These are phyloP conservation scores for Panopea generosa DNA, from an alignment of 2,888 invertebrate genomes.

Conservation along the genomic window DNA sequence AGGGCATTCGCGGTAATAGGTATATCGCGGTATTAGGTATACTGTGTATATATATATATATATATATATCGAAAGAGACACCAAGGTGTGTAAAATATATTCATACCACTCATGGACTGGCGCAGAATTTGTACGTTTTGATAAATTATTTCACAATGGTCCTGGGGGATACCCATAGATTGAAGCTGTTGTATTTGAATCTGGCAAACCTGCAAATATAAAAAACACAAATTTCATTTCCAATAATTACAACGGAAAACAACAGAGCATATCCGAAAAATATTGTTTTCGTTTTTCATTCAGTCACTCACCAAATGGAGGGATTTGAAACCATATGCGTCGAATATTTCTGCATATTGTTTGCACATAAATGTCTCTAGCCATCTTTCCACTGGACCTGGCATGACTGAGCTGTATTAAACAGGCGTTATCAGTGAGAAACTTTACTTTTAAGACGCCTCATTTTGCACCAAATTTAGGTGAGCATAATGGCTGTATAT, in stretches of 20 bases:
- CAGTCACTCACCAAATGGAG: slow-evolving; percentile 79
- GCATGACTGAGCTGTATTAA: slow-evolving; percentile 65
- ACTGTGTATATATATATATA: no score
- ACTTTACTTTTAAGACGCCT: slow-evolving; percentile 46
- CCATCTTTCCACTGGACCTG: slow-evolving; percentile 81
- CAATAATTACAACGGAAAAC: slow-evolving; percentile 8
- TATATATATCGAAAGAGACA: no score
- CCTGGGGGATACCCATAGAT: slow-evolving; percentile 79
- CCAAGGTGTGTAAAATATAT: no score
- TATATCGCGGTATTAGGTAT: no score
- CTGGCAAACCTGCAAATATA: slow-evolving; percentile 79
- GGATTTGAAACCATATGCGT: slow-evolving; percentile 81
- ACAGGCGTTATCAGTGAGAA: background rate
- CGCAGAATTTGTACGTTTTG: slow-evolving; percentile 80
- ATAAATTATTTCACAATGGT: slow-evolving; percentile 79
- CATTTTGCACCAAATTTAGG: slow-evolving; percentile 66
- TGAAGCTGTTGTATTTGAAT: slow-evolving; percentile 76
- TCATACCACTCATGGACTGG: slow-evolving; percentile 78
- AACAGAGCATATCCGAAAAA: slow-evolving; percentile 5
- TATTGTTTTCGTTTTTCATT: slow-evolving; percentile 28
- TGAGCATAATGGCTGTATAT: slow-evolving; percentile 81
- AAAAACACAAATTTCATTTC: slow-evolving; percentile 17
- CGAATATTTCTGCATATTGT: slow-evolving; percentile 80
- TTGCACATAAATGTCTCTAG: slow-evolving; percentile 82
- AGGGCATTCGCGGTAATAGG: no score